A percentile compares a stretch with the other conserved stretches of the same genome.
phyloP scores from a whole-genome alignment of 2,888 invertebrate genomes.

The Hypomecis atomaria region DNA sequence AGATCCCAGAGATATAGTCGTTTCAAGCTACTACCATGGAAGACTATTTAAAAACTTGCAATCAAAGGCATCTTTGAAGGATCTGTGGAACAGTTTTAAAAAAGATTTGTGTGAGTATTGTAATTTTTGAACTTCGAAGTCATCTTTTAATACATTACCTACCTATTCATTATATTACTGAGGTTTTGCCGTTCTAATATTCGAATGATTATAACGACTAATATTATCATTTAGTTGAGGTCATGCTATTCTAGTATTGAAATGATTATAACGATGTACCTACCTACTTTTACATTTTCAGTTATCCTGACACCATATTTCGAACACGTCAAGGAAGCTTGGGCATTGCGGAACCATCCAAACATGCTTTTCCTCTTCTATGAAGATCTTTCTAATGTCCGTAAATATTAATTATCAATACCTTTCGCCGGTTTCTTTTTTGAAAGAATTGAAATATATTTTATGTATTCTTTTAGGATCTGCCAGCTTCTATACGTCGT shows the following conservation, averaged over 20 bases:
- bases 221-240: too few species aligned
- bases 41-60: neutral
- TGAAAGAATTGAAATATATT: too few species aligned
- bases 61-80: neutral
- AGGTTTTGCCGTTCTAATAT: too few species aligned
- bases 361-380: constrained; percentile 90
- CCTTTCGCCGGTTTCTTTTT: too few species aligned
- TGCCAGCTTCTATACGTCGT: too few species aligned
- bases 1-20: neutral
- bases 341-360: constrained; percentile 83
- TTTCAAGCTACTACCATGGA: neutral
- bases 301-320: constrained; percentile 83
- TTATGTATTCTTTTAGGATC: too few species aligned
- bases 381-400: constrained; percentile 85
- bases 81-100: neutral
- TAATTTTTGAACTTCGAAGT: neutral
- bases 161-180: too few species aligned
- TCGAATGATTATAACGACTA: too few species aligned
- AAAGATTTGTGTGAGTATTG: neutral
- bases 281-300: neutral
- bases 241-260: too few species aligned
- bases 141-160: too few species aligned
- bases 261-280: too few species aligned
- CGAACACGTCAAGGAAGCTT: constrained; percentile 89
- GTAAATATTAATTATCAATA: too few species aligned